These are phyloP conservation scores for Gymnarchus niloticus DNA, from an alignment of 2,113 vertebrate genomes.

Conservation along the genomic window DNA sequence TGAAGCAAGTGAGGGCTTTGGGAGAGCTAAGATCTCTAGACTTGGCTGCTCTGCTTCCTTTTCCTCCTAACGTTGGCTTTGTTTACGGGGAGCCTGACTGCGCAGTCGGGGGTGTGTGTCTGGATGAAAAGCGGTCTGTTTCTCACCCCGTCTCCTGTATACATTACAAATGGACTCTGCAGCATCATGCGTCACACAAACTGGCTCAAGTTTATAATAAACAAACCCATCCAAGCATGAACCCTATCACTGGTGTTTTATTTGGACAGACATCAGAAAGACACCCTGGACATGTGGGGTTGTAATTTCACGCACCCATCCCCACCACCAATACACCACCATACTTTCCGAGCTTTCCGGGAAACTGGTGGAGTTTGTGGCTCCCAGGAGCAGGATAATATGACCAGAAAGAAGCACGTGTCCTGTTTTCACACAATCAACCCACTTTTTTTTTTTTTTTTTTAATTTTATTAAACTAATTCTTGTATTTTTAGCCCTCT, in stretches of 20 bases:
- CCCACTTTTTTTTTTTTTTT: neutral
- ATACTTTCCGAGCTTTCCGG: neutral
- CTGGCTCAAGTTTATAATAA: neutral
- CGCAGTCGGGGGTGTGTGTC: neutral
- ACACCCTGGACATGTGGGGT: neutral
- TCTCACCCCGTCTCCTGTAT: neutral
- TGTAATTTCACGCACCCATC: neutral
- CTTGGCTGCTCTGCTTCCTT: no score
- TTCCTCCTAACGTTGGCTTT: neutral
- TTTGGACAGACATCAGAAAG: conserved; percentile 8
- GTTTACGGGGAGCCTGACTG: neutral
- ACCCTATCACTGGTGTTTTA: neutral
- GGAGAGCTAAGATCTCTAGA: no score
- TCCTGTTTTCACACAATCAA: neutral
- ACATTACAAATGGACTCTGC: neutral
- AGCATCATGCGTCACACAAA: neutral
- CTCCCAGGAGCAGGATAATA: neutral
- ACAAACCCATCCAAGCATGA: neutral
- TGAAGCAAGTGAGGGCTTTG: neutral
- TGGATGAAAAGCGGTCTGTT: neutral
- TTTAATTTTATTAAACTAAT: neutral
- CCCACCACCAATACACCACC: no score
- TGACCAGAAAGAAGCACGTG: neutral
- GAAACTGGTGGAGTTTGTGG: neutral
- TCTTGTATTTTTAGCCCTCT: neutral